Evolutionary conservation across 2,113 vertebrate species (phyloP), one percentile per base, ranked within the genome.

Genomic region (Petroica traversi): DNA sequence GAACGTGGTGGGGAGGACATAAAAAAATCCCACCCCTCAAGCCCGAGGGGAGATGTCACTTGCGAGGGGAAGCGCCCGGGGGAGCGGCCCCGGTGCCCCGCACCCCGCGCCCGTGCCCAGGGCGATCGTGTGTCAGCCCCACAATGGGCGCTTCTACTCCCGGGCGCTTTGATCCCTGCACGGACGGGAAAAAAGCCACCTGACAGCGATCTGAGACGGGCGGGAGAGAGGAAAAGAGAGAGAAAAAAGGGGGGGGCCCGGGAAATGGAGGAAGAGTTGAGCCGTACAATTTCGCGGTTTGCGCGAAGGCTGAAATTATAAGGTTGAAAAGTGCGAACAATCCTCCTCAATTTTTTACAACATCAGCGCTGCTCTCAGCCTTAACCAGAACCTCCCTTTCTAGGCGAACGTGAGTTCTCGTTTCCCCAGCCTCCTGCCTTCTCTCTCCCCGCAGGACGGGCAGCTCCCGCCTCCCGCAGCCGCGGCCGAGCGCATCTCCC

Each of bases 101-200:
- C 63, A 14, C 23, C 43, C 43, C 38, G 33, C 43, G 22, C 31
- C 81, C 88, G 92, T 92, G 93, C 93, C 95, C 95, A 64, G 93
- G 94, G 88, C 83, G 91, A 97, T 87, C 86, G 79, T 62, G 85
- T 98, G 97, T 96, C 97, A 87, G 57, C 61, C 76, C 92, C 81
- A 93, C 97, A 94, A 80, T 92, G 91, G 85, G 81, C 93, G 80
- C 71, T 95, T 92, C 94, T 87, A 48, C 96, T 94, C 94, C 74
- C 79, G 92, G 73, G 43, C 34, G 69, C 97, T 97, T 97, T 95
- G 96, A 97, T 97, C 96, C 94, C 14, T 34, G 80, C 64, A 40
- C 43, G 74, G 57, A 69, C 69, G 84, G 92, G 90, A 23, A 71
- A 92, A 88, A 93, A 92, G 67, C 3, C 95, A 98, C 97, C 95